These are phyloP conservation scores for Aplodontia rufa DNA, from an alignment of 2,113 vertebrate species.

Conservation along the genomic window DNA sequence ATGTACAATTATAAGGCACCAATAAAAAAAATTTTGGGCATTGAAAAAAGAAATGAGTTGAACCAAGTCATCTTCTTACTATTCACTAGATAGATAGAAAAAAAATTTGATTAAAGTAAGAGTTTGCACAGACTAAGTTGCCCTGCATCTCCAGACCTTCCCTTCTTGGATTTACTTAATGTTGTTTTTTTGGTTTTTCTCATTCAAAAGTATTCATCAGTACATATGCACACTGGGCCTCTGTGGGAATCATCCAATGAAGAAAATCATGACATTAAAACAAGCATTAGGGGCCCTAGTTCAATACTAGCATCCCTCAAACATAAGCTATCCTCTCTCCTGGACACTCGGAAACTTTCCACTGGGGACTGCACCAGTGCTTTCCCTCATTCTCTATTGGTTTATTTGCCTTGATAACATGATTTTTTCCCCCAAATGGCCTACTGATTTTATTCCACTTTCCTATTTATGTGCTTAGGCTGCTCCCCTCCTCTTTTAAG, in stretches of 20 bases:
- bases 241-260: background rate
- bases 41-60: background rate
- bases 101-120: background rate
- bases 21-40: background rate
- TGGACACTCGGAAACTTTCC: background rate
- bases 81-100: background rate
- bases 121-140: background rate
- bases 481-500: constrained; percentile 19
- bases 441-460: constrained; percentile 35
- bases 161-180: background rate
- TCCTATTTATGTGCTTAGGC: background rate
- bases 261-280: background rate
- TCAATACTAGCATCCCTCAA: background rate
- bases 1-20: no score
- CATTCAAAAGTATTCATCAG: background rate
- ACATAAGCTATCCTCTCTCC: background rate
- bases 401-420: constrained; percentile 31
- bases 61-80: background rate
- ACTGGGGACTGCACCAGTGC: background rate
- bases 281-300: no score
- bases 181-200: background rate
- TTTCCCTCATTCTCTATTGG: background rate
- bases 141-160: background rate
- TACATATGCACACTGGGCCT: background rate
- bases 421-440: constrained; percentile 16